Percentiles rank a stretch among this genome's conserved stretches.
Evolutionary conservation across 2,113 vertebrate species (phyloP).

Genomic region (Sisor rabdophorus): DNA sequence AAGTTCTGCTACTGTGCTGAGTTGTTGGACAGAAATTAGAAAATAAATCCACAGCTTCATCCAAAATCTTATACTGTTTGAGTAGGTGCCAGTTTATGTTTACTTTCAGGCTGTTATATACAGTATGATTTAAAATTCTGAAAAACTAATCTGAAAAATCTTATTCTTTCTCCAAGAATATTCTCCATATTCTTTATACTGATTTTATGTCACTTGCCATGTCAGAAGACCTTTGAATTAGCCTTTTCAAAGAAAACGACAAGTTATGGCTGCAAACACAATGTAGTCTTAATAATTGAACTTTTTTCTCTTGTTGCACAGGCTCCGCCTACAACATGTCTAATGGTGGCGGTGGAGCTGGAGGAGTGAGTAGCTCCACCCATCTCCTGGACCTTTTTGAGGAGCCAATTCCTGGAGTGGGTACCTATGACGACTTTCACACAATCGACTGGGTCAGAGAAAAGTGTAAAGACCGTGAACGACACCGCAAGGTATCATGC

Average conservation of each 20-base stretch:
- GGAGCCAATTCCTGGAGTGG: constrained; percentile 96
- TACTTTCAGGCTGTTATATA: too few relatives aligned
- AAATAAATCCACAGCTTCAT: too few relatives aligned
- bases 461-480: constrained; percentile 96
- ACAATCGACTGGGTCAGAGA: constrained; percentile 98
- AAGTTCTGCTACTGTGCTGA: too few relatives aligned
- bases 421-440: constrained; percentile 98
- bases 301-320: constrained; percentile 52
- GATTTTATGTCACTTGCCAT: not conserved
- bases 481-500: constrained; percentile 85
- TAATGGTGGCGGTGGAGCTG: constrained; percentile 78
- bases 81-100: too few relatives aligned
- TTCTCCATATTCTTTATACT: too few relatives aligned
- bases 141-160: too few relatives aligned
- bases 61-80: too few relatives aligned
- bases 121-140: too few relatives aligned
- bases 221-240: not conserved
- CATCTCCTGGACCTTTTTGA: constrained; percentile 95
- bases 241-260: not conserved
- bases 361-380: constrained; percentile 86
- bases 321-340: constrained; percentile 96
- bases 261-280: not conserved
- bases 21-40: not conserved
- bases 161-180: too few relatives aligned
- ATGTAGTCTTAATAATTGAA: not conserved